Conservation (phyloP, 2,113 vertebrate species). For the Callospermophilus lateralis region DNA sequence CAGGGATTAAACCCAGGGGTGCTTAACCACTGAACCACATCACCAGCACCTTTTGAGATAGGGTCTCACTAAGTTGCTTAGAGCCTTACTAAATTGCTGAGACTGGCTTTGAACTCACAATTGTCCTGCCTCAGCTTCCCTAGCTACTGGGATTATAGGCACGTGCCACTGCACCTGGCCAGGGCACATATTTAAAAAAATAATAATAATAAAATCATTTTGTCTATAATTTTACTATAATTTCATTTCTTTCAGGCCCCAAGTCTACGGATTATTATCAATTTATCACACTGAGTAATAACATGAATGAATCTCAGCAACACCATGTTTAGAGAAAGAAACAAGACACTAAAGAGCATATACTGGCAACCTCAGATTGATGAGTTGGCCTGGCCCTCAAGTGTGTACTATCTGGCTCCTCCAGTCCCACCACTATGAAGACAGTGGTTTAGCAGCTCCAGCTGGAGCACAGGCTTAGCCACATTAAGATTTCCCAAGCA, state of each 20-base stretch:
- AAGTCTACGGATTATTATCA: neutral
- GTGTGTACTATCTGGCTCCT: neutral
- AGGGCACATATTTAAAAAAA: neutral
- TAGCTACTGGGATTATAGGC: too few relatives aligned
- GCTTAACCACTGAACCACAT: too few relatives aligned
- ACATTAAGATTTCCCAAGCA: constrained; percentile 95
- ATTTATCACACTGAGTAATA: neutral
- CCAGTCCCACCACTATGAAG: neutral
- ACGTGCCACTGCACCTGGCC: too few relatives aligned
- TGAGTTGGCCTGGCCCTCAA: neutral
- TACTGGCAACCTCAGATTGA: too few relatives aligned
- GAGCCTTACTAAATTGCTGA: too few relatives aligned
- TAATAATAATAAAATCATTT: neutral
- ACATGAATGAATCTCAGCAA: neutral
- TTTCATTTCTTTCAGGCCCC: neutral
- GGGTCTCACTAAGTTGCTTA: too few relatives aligned
- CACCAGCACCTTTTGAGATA: too few relatives aligned
- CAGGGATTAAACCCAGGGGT: too few relatives aligned
- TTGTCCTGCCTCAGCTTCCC: too few relatives aligned
- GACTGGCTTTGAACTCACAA: too few relatives aligned
- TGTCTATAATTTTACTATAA: neutral
- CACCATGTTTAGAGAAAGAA: neutral
- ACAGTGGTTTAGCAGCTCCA: too few relatives aligned
- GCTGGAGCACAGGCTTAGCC: too few relatives aligned
- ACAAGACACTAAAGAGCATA: neutral